A percentile compares a stretch with the other conserved stretches of the same genome.
phyloP scores from a whole-genome alignment of 2,797 vertebrate genomes.

The Crypturellus tataupa region DNA sequence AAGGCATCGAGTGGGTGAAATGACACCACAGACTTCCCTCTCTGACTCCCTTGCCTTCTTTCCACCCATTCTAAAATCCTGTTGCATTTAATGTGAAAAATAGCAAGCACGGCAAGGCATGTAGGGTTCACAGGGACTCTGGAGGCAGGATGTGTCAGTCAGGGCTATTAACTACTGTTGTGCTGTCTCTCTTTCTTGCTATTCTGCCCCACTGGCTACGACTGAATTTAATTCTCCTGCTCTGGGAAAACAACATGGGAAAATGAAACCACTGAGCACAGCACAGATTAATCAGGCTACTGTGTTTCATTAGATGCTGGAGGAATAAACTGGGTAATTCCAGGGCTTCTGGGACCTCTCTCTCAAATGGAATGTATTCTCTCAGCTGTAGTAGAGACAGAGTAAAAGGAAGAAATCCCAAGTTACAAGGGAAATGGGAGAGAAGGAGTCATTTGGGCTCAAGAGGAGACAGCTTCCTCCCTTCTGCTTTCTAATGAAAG shows the following conservation, averaged over 20 bases:
- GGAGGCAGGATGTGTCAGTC: background rate
- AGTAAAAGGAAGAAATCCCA: background rate
- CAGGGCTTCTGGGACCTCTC: background rate
- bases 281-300: background rate
- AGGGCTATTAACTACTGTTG: background rate
- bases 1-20: background rate
- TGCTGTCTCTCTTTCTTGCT: background rate
- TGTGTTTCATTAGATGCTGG: background rate
- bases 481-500: background rate
- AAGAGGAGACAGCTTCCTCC: background rate
- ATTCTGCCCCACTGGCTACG: background rate
- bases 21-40: background rate
- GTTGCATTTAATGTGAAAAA: background rate
- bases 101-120: background rate
- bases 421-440: background rate
- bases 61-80: background rate
- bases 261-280: background rate
- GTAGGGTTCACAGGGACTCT: background rate
- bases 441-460: background rate
- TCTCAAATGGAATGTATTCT: background rate
- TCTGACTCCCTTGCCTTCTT: rapidly evolving
- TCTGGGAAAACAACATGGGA: background rate
- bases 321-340: background rate
- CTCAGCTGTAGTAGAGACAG: background rate
- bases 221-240: background rate